Conservation (phyloP, 2,797 vertebrate genomes). For the Oreonectes daqikongensis region DNA sequence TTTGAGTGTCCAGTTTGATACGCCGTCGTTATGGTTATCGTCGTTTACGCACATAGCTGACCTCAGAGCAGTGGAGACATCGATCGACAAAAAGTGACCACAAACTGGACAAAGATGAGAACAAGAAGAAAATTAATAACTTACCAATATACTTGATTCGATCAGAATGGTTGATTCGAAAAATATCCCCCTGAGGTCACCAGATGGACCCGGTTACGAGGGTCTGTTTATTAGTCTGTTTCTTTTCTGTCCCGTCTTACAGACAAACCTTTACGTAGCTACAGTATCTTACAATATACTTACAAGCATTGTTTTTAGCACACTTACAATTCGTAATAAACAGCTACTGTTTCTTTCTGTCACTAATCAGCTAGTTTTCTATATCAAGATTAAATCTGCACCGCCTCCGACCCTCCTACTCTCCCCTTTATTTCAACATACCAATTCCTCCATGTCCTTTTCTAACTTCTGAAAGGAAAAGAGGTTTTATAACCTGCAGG, state of each 20-base stretch:
- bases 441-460: constrained; percentile 19
- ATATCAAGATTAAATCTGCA: not conserved
- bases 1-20: not conserved
- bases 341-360: not conserved
- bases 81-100: constrained; percentile 12
- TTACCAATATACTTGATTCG: constrained; percentile 35
- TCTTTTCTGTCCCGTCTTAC: constrained; percentile 1
- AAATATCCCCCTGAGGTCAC: not conserved
- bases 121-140: not conserved
- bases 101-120: not conserved
- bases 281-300: not conserved
- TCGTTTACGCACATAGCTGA: constrained; percentile 14
- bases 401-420: constrained; percentile 1
- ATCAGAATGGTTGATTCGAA: constrained; percentile 7
- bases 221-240: not conserved
- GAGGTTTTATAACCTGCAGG: constrained; percentile 52
- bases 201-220: constrained; percentile 17
- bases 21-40: not conserved
- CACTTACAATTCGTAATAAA: not conserved
- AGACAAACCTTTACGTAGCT: not conserved
- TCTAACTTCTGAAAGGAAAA: constrained; percentile 42
- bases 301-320: not conserved
- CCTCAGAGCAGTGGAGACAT: constrained; percentile 13
- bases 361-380: not conserved
- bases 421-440: not conserved